phyloP scores from a whole-genome alignment of 2,113 vertebrate species.

The Salminus brasiliensis region DNA sequence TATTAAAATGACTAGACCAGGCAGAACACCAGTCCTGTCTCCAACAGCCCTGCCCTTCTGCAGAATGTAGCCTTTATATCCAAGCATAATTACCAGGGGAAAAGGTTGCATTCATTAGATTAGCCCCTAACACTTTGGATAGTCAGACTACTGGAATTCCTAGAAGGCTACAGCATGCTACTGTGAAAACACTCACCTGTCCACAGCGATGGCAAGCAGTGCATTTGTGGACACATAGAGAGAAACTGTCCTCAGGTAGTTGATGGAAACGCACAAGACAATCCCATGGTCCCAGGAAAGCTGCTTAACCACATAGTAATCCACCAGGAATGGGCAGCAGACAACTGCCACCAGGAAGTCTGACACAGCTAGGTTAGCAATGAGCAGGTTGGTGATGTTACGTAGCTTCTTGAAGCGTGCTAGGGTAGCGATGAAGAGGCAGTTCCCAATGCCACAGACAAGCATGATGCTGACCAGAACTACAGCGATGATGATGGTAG shows the following conservation, averaged over 20 bases:
- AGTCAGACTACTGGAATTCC: neutral
- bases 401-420: conserved; percentile 92
- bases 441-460: conserved; percentile 59
- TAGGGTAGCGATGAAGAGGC: conserved; percentile 82
- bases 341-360: conserved; percentile 94
- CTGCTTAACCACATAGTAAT: conserved; percentile 93
- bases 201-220: conserved; percentile 92
- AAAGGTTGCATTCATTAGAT: too few species aligned
- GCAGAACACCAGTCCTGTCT: too few species aligned
- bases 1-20: too few species aligned
- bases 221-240: conserved; percentile 96
- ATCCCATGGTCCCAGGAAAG: conserved; percentile 94
- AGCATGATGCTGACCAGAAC: conserved; percentile 74
- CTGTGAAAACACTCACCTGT: conserved; percentile 80
- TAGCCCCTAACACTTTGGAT: neutral
- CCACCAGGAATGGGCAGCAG: conserved; percentile 96
- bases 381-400: conserved; percentile 95
- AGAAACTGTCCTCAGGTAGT: conserved; percentile 91
- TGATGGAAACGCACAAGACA: conserved; percentile 87
- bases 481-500: conserved; percentile 86
- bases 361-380: conserved; percentile 94
- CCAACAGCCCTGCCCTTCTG: too few species aligned
- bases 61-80: too few species aligned
- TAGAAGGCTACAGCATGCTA: neutral
- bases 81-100: too few species aligned